Base-by-base conservation (phyloP, 2,797 vertebrate species). In the Parotocinclus haroldoi region DNA sequence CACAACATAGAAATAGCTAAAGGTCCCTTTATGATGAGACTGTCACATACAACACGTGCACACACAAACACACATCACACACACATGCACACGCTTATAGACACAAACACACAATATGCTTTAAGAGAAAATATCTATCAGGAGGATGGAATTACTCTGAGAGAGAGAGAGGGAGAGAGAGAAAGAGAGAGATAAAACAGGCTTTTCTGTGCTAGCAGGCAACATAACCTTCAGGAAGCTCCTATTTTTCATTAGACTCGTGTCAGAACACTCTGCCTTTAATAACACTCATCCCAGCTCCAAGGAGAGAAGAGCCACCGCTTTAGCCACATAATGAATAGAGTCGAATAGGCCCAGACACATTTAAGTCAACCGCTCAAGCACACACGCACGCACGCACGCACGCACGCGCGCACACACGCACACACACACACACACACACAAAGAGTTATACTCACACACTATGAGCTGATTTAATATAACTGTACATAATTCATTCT, bases 201-300 rank as follows among this genome's bases (percentile, higher is more conserved):
- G 83, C 83, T 82, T 89, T 86, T 90, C 80, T 83, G 86, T 88
- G 86, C 86, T 81, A 73, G 83, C 84, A 80, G 83, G 85, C 81
- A 87, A 88, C 86, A 82, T 90, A 92, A 91, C 91, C 91, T 91
- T 92, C 91, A 91, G 89, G 88, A 90, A 88, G 86, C 88, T 88
- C 87, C 88, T 89, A 89, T 91, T 91, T 90, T 91, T 92, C 91
- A 92, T 91, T 91, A 90, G 88, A 90, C 84, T 83, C 70, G 81
- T 89, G 89, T 91, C 88, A 90, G 88, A 83, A 86, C 82, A 87
- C 87, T 76, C 80, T 78, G 81, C 85, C 87, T 91, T 89, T 91
- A 92, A 92, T 91, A 89, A 89, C 88, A 87, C 90, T 90, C 87
- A 89, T 90, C 86, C 88, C 85, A 54, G 62, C 69, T 87, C 85